A percentile compares a stretch with the other conserved stretches of the same genome.
Evolutionary conservation across 1,140 invertebrate species (phyloP).

Genomic region (Steinernema feltiae): DNA sequence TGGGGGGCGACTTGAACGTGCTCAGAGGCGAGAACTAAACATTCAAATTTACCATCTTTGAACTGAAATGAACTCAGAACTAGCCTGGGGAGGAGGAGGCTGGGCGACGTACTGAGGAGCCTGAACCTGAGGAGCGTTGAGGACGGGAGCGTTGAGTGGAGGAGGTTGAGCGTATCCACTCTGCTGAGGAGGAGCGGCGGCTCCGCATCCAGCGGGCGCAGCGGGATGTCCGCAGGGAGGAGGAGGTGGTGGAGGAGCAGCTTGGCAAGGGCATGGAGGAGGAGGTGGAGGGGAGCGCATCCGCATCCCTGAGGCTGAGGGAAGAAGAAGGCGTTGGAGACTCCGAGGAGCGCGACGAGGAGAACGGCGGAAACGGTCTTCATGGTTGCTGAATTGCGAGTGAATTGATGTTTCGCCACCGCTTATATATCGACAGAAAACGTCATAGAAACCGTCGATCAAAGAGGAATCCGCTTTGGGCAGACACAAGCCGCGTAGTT

Average conservation of each 20-base stretch:
- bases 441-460: too few species aligned
- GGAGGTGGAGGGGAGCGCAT: not conserved
- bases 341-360: not conserved
- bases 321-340: slow-evolving; percentile 1
- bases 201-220: not conserved
- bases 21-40: not conserved
- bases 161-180: not conserved
- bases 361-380: not conserved
- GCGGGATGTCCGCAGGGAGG: not conserved
- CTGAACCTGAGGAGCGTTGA: not conserved
- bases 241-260: not conserved
- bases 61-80: too few species aligned
- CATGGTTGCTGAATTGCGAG: not conserved
- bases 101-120: not conserved
- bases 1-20: not conserved
- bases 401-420: too few species aligned
- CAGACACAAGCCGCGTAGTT: too few species aligned
- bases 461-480: too few species aligned
- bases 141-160: not conserved
- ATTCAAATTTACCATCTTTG: too few species aligned
- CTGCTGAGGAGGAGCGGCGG: not conserved
- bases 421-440: too few species aligned
- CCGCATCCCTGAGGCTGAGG: not conserved
- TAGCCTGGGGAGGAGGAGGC: not conserved
- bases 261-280: not conserved